phyloP scores from a whole-genome alignment of 2,888 invertebrate species.

The Drosophila subquinaria region DNA sequence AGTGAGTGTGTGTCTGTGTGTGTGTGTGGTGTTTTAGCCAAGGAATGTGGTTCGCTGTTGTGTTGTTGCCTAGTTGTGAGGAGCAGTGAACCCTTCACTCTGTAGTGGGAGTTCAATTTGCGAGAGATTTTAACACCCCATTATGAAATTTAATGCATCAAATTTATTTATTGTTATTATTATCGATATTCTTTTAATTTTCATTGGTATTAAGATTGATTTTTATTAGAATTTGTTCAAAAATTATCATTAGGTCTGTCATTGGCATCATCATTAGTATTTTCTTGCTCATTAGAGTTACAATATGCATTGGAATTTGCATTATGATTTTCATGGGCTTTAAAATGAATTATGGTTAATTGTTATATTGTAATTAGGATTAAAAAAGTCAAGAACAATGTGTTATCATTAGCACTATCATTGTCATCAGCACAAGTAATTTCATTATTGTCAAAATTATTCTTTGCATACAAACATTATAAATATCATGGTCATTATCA shows the following conservation, averaged over 20 bases:
- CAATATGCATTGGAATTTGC: background rate
- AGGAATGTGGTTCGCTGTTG: constrained; percentile 37
- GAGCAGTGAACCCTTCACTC: constrained; percentile 35
- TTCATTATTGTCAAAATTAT: background rate
- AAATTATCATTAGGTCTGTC: background rate
- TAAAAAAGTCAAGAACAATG: background rate
- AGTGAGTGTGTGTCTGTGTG: background rate
- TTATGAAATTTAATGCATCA: background rate
- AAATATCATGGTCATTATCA: background rate
- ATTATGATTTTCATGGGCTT: background rate
- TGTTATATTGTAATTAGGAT: background rate
- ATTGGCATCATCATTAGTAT: background rate
- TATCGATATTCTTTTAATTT: background rate
- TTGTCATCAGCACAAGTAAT: background rate
- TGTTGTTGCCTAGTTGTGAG: constrained; percentile 1
- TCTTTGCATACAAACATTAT: background rate
- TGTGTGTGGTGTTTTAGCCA: constrained; percentile 10
- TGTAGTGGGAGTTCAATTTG: background rate
- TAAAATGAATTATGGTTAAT: too few relatives aligned
- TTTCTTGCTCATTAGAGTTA: background rate
- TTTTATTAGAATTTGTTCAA: background rate
- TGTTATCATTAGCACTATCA: background rate
- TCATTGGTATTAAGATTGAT: too few relatives aligned
- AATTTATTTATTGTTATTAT: background rate
- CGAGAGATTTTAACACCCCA: constrained; percentile 1